Evolutionary conservation across 2,797 vertebrate genomes (phyloP).

Genomic region (Pseudotriccus pelzelni): DNA sequence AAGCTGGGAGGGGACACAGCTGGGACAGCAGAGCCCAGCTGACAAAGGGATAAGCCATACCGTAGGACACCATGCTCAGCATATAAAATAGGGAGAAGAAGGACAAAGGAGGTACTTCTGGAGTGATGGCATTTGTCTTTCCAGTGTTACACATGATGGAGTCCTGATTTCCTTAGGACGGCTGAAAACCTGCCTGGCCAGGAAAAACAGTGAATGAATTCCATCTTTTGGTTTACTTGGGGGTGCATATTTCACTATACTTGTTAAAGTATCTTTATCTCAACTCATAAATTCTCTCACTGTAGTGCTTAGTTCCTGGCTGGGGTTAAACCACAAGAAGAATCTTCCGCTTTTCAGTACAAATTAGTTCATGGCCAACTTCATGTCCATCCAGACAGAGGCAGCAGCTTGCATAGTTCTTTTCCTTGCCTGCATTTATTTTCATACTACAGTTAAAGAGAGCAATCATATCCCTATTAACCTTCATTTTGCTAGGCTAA

Average conservation of each 20-base stretch:
- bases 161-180: neutral
- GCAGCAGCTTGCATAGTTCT: neutral
- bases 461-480: neutral
- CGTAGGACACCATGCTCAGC: neutral
- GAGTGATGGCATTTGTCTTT: neutral
- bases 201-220: neutral
- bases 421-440: neutral
- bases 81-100: neutral
- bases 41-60: neutral
- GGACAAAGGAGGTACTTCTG: neutral
- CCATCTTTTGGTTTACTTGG: neutral
- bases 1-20: neutral
- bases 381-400: neutral
- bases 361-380: neutral
- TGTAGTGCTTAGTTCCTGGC: neutral
- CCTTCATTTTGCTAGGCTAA: neutral
- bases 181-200: neutral
- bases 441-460: neutral
- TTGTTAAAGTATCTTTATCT: neutral
- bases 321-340: neutral
- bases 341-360: neutral
- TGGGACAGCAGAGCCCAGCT: neutral
- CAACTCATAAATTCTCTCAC: neutral
- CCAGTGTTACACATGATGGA: accelerated
- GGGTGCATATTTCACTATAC: neutral